Conservation (phyloP, 2,113 vertebrate genomes). For the Donacobius atricapilla region DNA sequence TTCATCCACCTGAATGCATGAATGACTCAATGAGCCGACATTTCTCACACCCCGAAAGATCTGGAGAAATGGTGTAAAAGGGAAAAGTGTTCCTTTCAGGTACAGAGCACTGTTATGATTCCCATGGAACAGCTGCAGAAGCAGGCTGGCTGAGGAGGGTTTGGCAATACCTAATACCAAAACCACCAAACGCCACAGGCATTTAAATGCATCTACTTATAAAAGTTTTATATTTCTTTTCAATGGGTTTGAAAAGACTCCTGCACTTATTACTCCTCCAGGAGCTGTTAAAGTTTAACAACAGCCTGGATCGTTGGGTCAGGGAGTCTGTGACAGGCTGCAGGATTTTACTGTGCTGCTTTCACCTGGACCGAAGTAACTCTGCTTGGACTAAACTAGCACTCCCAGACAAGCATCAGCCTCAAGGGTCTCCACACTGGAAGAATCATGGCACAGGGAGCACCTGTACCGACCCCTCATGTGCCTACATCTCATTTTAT, state of each 20-base stretch:
- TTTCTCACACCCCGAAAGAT: not conserved
- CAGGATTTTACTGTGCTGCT: not conserved
- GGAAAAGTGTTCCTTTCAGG: not conserved
- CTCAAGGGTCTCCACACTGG: not conserved
- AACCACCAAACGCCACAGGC: not conserved
- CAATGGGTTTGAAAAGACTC: not conserved
- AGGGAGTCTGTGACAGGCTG: not conserved
- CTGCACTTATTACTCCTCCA: not conserved
- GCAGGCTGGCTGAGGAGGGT: not conserved
- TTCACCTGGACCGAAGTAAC: not conserved
- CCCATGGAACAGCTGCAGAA: not conserved
- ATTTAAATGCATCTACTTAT: not conserved
- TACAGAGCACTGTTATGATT: not conserved
- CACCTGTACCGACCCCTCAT: not conserved
- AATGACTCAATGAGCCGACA: not conserved
- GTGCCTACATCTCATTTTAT: not conserved
- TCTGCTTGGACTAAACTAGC: not conserved
- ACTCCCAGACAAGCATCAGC: not conserved
- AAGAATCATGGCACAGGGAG: not conserved
- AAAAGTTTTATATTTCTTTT: not conserved
- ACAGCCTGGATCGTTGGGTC: not conserved
- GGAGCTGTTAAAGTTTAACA: not conserved
- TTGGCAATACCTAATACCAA: not conserved
- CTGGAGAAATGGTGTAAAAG: not conserved
- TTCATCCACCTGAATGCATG: not conserved